These are phyloP conservation scores for Scolopax rusticola DNA, from an alignment of 2,797 vertebrate genomes.

Conservation along the genomic window DNA sequence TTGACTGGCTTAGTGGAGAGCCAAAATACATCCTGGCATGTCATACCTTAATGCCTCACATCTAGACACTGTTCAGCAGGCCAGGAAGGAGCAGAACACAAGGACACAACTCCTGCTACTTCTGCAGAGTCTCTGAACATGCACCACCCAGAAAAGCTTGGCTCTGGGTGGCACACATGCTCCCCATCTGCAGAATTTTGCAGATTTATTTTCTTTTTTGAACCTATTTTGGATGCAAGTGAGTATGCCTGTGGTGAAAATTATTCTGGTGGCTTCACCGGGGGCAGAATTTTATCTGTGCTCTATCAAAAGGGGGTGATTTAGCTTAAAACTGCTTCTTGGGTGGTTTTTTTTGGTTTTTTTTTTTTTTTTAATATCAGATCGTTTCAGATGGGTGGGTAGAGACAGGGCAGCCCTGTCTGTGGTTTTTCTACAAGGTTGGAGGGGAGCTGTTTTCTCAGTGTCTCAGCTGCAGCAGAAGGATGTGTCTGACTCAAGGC, in stretches of 20 bases:
- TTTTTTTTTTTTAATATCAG: not conserved
- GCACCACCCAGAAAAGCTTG: not conserved
- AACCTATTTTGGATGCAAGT: not conserved
- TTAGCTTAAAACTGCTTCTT: not conserved
- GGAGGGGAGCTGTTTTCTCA: not conserved
- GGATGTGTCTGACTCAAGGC: not conserved
- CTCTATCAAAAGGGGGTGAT: not conserved
- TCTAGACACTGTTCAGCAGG: not conserved
- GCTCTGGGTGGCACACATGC: not conserved
- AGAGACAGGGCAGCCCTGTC: not conserved
- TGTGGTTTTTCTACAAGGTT: not conserved
- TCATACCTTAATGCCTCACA: conserved; percentile 16
- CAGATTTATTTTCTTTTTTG: not conserved
- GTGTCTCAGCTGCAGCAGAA: not conserved
- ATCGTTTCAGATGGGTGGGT: not conserved
- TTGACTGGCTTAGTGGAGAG: not conserved
- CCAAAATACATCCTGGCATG: conserved; percentile 17
- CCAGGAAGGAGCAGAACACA: not conserved
- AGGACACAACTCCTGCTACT: not conserved
- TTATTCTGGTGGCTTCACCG: not conserved
- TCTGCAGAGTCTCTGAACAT: not conserved
- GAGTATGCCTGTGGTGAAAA: not conserved
- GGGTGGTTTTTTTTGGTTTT: not conserved
- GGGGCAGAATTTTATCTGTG: not conserved
- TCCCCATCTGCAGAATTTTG: not conserved